phyloP scores from a whole-genome alignment of 2,113 vertebrate species.

The Osmerus eperlanus region DNA sequence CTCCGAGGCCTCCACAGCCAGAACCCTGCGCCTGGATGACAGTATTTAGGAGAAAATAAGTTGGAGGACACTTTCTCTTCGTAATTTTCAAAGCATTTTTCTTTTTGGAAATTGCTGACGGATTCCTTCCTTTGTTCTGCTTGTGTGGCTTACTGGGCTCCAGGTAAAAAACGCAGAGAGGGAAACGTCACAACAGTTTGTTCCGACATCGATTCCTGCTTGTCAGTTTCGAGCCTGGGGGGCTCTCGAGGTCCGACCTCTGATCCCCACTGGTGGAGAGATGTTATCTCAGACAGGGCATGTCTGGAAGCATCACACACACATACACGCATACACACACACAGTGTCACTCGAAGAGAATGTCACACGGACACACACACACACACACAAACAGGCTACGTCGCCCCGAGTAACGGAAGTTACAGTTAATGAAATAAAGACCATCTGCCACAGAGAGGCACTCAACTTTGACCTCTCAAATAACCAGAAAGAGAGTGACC shows the following conservation, averaged over 20 bases:
- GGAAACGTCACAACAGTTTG: not conserved
- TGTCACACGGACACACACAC: constrained; percentile 2
- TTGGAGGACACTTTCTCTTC: too few species aligned
- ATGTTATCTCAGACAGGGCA: constrained; percentile 9
- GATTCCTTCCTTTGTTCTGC: too few species aligned
- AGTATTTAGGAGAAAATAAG: not conserved
- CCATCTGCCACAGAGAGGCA: constrained; percentile 31
- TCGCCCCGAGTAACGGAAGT: constrained; percentile 22
- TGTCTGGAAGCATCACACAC: not conserved
- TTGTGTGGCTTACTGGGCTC: too few species aligned
- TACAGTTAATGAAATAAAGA: constrained; percentile 49
- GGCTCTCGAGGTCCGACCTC: constrained; percentile 21
- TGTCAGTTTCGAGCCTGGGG: constrained; percentile 30
- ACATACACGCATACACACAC: constrained; percentile 11
- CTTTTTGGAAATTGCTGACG: not conserved
- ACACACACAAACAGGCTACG: constrained; percentile 1
- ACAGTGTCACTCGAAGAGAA: constrained; percentile 7
- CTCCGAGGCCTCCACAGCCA: constrained; percentile 6
- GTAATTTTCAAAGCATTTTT: too few species aligned
- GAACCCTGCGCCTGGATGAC: constrained; percentile 1
- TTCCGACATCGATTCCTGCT: not conserved
- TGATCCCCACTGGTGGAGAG: constrained; percentile 25
- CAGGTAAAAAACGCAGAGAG: too few species aligned
- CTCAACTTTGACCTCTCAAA: constrained; percentile 47
- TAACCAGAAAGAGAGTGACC: constrained; percentile 27